phyloP scores from a whole-genome alignment of 2,113 vertebrate species.

The Stigmatopora nigra region DNA sequence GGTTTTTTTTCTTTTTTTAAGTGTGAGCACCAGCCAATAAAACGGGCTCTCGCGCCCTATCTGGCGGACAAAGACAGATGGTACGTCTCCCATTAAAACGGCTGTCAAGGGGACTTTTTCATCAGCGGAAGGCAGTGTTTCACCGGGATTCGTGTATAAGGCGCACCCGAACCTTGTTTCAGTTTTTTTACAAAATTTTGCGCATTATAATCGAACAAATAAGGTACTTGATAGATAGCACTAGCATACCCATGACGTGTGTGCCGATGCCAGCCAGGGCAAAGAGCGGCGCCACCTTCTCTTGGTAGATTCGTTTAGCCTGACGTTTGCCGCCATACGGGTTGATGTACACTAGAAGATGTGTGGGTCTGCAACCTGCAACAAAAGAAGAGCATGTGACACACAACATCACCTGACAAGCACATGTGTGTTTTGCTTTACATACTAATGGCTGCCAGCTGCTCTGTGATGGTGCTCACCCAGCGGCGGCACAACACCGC shows the following conservation, averaged over 20 bases:
- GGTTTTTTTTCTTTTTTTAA: no score
- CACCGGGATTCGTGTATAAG: no score
- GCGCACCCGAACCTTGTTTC: no score
- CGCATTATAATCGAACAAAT: no score
- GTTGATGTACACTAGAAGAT: slow-evolving; percentile 91
- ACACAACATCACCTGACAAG: not conserved
- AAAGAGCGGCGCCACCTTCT: slow-evolving; percentile 87
- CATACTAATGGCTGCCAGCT: slow-evolving; percentile 79
- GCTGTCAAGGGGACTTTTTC: no score
- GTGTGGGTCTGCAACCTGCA: slow-evolving; percentile 80
- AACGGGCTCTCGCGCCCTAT: no score
- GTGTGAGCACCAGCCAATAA: no score
- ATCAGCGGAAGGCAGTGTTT: no score
- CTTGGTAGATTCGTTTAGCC: slow-evolving; percentile 82
- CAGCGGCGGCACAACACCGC: slow-evolving; percentile 76
- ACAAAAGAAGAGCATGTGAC: slow-evolving; percentile 10
- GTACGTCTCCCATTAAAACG: no score
- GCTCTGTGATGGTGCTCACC: slow-evolving; percentile 77
- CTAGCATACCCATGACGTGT: slow-evolving; percentile 78
- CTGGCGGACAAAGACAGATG: no score
- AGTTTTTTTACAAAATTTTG: no score
- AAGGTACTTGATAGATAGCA: no score
- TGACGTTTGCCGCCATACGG: slow-evolving; percentile 82
- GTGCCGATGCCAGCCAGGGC: slow-evolving; percentile 77
- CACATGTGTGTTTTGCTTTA: slow-evolving; percentile 9